phyloP scores from a whole-genome alignment of 2,113 vertebrate genomes.

The Channa argus region DNA sequence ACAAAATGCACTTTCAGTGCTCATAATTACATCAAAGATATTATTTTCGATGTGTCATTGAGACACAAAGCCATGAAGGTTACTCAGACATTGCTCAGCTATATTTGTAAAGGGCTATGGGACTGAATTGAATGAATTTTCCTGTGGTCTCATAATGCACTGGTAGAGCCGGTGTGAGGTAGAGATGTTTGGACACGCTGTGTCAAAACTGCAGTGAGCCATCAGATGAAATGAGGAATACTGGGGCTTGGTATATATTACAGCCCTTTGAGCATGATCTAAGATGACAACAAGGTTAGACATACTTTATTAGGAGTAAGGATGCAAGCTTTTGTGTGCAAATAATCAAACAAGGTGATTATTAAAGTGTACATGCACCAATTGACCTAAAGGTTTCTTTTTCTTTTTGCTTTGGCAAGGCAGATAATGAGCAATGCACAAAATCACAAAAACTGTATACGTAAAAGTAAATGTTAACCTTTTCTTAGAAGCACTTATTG shows the following conservation, averaged over 20 bases:
- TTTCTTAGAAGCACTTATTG: no score
- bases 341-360: constrained; percentile 34
- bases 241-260: constrained; percentile 11
- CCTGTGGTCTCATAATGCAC: neutral
- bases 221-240: constrained; percentile 12
- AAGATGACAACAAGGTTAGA: constrained; percentile 36
- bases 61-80: constrained; percentile 2
- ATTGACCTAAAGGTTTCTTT: constrained; percentile 20
- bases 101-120: constrained; percentile 14
- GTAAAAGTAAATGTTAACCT: no score
- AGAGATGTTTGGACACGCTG: constrained; percentile 16
- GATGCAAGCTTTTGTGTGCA: constrained; percentile 10
- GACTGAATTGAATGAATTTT: constrained; percentile 14
- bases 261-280: constrained; percentile 18
- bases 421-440: constrained; percentile 26
- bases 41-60: constrained; percentile 31
- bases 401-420: constrained; percentile 13
- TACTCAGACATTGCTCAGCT: constrained; percentile 14
- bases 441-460: constrained; percentile 17
- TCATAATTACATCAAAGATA: constrained; percentile 15
- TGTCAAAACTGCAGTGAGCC: constrained; percentile 1
- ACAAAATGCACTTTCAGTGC: constrained; percentile 4
- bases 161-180: constrained; percentile 3
- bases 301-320: constrained; percentile 26
- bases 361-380: constrained; percentile 35